Percentiles rank a stretch among this genome's conserved stretches.
phyloP scores from a whole-genome alignment of 2,888 invertebrate genomes.

The Rotaria macrura region DNA sequence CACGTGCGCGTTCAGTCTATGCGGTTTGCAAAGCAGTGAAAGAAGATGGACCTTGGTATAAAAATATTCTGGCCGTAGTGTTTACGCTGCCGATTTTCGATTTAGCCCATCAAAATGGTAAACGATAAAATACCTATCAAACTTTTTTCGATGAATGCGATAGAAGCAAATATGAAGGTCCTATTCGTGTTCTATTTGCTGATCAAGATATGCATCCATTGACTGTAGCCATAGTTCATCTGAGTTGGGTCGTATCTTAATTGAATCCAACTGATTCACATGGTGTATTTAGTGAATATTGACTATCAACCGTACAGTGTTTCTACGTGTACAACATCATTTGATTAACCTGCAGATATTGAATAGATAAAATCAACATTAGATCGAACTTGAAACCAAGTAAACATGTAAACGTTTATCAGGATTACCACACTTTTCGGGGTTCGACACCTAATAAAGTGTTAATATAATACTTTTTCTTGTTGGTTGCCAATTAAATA shows the following conservation, averaged over 20 bases:
- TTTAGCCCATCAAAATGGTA: not conserved
- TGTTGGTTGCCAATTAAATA: too few species aligned
- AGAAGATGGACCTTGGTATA: not conserved
- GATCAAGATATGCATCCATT: not conserved
- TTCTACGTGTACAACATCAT: not conserved
- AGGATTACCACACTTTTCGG: too few species aligned
- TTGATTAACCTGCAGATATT: not conserved
- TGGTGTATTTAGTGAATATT: slow-evolving; percentile 19
- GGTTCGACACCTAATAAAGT: too few species aligned
- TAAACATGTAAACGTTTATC: too few species aligned
- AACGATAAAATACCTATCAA: not conserved
- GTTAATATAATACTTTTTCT: too few species aligned
- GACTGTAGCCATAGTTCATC: not conserved
- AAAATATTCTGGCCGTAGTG: not conserved
- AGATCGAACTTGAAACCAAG: too few species aligned
- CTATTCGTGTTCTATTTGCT: not conserved
- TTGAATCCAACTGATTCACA: not conserved
- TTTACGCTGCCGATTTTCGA: not conserved
- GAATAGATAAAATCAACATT: too few species aligned
- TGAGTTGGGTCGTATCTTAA: not conserved
- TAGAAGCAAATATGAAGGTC: not conserved
- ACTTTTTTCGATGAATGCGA: not conserved
- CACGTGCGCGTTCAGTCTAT: not conserved
- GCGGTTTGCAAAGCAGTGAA: not conserved
- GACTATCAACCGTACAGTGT: not conserved